Conservation (phyloP, 2,113 vertebrate species). For the Vimba vimba region DNA sequence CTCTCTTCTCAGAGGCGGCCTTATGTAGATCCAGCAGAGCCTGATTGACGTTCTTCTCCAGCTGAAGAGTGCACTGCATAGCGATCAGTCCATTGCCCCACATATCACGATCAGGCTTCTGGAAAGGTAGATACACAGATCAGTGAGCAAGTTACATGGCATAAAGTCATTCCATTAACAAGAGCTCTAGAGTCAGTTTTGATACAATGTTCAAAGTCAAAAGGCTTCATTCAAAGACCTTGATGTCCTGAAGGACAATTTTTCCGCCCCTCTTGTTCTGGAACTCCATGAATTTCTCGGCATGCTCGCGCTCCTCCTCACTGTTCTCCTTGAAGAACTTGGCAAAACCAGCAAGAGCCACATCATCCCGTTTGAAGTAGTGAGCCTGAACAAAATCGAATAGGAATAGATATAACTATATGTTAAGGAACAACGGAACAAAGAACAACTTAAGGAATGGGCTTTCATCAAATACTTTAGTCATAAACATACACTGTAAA, state of each 20-base stretch:
- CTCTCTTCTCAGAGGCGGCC: constrained; percentile 68
- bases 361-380: constrained; percentile 85
- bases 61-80: constrained; percentile 79
- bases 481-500: too few species aligned
- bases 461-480: too few species aligned
- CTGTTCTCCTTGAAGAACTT: constrained; percentile 84
- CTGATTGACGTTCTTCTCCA: constrained; percentile 85
- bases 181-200: neutral
- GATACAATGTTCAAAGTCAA: too few species aligned
- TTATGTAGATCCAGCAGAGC: constrained; percentile 83
- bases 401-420: neutral
- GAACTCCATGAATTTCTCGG: constrained; percentile 78
- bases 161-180: neutral
- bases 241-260: constrained; percentile 81
- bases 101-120: constrained; percentile 77
- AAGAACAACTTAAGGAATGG: too few species aligned
- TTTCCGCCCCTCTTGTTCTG: constrained; percentile 85
- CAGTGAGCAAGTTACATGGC: neutral
- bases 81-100: constrained; percentile 82
- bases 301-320: constrained; percentile 79
- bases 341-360: constrained; percentile 81
- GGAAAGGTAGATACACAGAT: neutral
- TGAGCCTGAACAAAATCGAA: constrained; percentile 69
- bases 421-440: too few species aligned
- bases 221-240: constrained; percentile 64